Percentiles rank a stretch among this genome's conserved stretches.
phyloP scores from a whole-genome alignment of 2,888 invertebrate species.

The Linnaemya tessellans region DNA sequence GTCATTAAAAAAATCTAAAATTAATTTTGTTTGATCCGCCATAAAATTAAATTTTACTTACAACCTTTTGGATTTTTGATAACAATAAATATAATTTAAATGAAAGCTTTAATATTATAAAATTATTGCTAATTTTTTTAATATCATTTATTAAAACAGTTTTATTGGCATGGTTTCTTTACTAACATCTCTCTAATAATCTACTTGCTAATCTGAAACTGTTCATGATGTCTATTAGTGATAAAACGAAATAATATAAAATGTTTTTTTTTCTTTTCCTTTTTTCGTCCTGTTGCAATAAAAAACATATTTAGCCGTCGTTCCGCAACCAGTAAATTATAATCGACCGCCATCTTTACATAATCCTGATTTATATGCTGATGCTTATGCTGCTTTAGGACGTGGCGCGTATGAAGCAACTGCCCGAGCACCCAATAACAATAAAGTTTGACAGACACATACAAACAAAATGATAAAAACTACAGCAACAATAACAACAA shows the following conservation, averaged over 20 bases:
- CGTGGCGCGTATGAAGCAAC: slow-evolving; percentile 82
- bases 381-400: slow-evolving; percentile 82
- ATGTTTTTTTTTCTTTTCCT: background rate
- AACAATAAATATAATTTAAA: background rate
- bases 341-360: slow-evolving; percentile 83
- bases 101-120: background rate
- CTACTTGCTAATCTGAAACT: slow-evolving; percentile 1
- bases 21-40: no score
- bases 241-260: background rate
- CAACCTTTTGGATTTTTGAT: no score
- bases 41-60: no score
- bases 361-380: slow-evolving; percentile 80
- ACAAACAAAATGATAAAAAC: slow-evolving; percentile 70
- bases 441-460: slow-evolving; percentile 81
- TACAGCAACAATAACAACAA: slow-evolving; percentile 72
- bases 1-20: no score
- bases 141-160: background rate
- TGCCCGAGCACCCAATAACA: slow-evolving; percentile 79
- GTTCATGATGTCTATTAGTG: background rate
- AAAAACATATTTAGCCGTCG: slow-evolving; percentile 79
- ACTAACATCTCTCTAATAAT: slow-evolving; percentile 1
- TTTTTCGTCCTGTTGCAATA: background rate
- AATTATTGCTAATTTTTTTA: background rate
- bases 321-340: slow-evolving; percentile 83
- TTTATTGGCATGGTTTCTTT: slow-evolving; percentile 16